Evolutionary conservation across 1,140 invertebrate genomes (phyloP).

Genomic region (Cherax quadricarinatus): DNA sequence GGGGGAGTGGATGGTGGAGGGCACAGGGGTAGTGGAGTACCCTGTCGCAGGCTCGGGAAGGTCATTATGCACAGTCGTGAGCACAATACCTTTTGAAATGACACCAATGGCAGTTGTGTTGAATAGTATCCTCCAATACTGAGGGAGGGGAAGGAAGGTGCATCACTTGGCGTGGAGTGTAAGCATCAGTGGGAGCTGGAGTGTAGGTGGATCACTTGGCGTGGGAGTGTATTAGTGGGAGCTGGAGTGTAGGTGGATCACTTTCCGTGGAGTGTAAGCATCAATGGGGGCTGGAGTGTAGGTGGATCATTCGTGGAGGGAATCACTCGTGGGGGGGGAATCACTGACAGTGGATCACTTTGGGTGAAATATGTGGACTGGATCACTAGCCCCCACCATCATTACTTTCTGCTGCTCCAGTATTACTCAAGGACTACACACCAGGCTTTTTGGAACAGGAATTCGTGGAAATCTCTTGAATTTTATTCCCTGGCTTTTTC

Average conservation of each 20-base stretch:
- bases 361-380: background rate
- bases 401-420: too few species aligned
- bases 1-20: too few species aligned
- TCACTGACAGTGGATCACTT: background rate
- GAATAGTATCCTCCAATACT: background rate
- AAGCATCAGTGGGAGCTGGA: background rate
- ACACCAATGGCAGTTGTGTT: background rate
- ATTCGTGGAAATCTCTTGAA: too few species aligned
- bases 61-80: background rate
- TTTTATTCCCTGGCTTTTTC: too few species aligned
- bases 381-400: background rate
- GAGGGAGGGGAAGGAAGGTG: too few species aligned
- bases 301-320: background rate
- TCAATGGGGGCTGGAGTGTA: background rate
- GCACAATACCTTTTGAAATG: background rate
- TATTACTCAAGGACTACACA: too few species aligned
- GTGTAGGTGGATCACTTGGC: background rate
- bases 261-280: background rate
- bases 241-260: background rate
- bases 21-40: too few species aligned
- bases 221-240: background rate
- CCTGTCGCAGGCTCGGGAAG: too few species aligned
- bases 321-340: background rate
- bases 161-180: background rate
- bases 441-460: too few species aligned